Evolutionary conservation across 35 echinoderm and acorn worm species (phyloP).

Genomic region (Chiridota heheva): DNA sequence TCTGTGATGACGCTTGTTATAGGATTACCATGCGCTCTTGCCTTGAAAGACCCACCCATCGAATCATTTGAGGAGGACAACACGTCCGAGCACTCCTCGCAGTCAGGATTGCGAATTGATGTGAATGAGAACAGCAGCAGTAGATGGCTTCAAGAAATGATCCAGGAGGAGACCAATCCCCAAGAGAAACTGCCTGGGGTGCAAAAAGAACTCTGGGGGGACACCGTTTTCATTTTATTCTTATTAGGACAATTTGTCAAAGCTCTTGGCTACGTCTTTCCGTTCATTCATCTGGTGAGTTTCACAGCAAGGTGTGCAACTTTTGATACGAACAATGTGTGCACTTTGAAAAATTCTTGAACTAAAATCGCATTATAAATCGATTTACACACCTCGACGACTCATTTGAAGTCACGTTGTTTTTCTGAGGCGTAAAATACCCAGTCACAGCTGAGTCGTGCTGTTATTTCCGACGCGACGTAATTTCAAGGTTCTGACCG

Average conservation of each 20-base stretch:
- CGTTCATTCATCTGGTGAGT: conserved; percentile 97
- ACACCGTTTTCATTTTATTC: conserved; percentile 69
- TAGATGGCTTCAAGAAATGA: conserved; percentile 86
- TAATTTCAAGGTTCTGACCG: too few species aligned
- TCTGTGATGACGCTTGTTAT: conserved; percentile 59
- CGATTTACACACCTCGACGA: too few species aligned
- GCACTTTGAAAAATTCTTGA: too few species aligned
- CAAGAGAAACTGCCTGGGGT: conserved; percentile 4
- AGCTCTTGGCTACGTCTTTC: conserved; percentile 96
- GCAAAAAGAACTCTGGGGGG: conserved; percentile 60
- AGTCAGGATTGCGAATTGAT: not conserved
- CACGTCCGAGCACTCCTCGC: conserved; percentile 1
- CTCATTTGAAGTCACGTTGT: too few species aligned
- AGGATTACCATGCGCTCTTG: conserved; percentile 77
- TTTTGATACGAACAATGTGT: too few species aligned
- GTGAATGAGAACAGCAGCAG: conserved; percentile 29
- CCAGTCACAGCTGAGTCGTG: too few species aligned
- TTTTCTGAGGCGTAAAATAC: too few species aligned
- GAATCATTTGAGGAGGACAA: conserved; percentile 20
- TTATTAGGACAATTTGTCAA: conserved; percentile 80
- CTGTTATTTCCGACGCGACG: too few species aligned
- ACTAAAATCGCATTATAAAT: too few species aligned
- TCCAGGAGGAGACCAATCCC: conserved; percentile 45
- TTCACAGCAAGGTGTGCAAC: not conserved
- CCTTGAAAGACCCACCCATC: conserved; percentile 66